phyloP scores from a whole-genome alignment of 2,113 vertebrate species.

The Colistium nudipinnis region DNA sequence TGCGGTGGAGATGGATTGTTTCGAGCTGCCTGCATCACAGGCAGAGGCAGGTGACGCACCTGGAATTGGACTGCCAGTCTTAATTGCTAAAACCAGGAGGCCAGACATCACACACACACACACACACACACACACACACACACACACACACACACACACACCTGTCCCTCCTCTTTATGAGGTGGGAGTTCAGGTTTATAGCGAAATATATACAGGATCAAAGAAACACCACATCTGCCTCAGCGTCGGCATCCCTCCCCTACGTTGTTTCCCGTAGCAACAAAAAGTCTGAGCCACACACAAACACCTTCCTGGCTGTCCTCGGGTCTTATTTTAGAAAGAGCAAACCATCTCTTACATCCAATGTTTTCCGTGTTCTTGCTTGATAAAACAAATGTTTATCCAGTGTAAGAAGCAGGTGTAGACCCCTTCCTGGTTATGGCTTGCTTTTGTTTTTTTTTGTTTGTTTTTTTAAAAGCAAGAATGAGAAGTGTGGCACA shows the following conservation, averaged over 20 bases:
- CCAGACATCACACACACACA: not conserved
- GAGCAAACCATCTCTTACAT: conserved; percentile 23
- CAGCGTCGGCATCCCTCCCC: conserved; percentile 33
- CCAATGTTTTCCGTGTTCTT: conserved; percentile 19
- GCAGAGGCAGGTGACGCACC: conserved; percentile 45
- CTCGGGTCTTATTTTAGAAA: conserved; percentile 26
- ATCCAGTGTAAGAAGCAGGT: not conserved
- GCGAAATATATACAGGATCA: conserved; percentile 17
- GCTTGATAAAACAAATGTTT: conserved; percentile 5
- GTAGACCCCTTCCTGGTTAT: too few species aligned
- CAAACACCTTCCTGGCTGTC: conserved; percentile 10
- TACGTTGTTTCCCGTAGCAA: conserved; percentile 57
- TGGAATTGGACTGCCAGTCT: conserved; percentile 62
- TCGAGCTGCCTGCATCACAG: conserved; percentile 28
- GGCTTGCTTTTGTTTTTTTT: too few species aligned
- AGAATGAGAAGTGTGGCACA: too few species aligned
- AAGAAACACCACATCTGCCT: conserved; percentile 21
- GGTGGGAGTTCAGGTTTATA: conserved; percentile 11
- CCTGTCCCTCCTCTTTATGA: not conserved
- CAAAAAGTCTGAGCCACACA: conserved; percentile 46
- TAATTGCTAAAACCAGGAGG: conserved; percentile 24
- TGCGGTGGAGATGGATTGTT: conserved; percentile 31
- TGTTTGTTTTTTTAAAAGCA: too few species aligned
- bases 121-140: too few species aligned
- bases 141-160: too few species aligned